A percentile compares a stretch with the other conserved stretches of the same genome.
These are phyloP conservation scores for Malurus alboscapulatus DNA, from an alignment of 2,113 vertebrate species.

Conservation along the genomic window DNA sequence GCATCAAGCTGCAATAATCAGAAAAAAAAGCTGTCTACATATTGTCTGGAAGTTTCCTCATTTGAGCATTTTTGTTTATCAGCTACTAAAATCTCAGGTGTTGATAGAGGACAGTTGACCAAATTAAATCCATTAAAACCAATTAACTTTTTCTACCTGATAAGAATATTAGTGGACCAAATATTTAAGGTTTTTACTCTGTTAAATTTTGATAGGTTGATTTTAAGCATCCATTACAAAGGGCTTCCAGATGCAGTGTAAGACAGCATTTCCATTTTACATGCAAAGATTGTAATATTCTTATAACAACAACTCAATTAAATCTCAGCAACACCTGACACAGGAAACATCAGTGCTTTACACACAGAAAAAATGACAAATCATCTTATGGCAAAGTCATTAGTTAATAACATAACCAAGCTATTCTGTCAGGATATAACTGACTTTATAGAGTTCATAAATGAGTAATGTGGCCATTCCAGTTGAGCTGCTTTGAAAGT, in stretches of 20 bases:
- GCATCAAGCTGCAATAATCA: background rate
- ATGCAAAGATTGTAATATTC: background rate
- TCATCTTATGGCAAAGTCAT: background rate
- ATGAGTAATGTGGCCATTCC: conserved; percentile 6
- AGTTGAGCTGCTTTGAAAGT: background rate
- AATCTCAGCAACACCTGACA: background rate
- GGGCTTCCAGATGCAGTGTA: background rate
- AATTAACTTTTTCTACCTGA: background rate
- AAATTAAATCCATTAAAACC: background rate
- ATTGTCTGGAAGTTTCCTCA: background rate
- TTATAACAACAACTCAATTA: background rate
- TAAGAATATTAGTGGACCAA: background rate
- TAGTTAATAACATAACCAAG: background rate
- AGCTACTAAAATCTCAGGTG: background rate
- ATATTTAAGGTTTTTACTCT: background rate
- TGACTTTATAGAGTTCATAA: conserved; percentile 6
- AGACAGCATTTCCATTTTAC: background rate
- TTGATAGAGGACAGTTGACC: background rate
- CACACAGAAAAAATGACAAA: background rate
- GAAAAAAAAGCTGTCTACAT: rapidly evolving
- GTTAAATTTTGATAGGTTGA: background rate
- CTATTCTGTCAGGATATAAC: background rate
- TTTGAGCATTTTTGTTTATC: background rate
- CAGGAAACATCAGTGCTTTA: background rate
- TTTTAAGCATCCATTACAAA: background rate